Percentiles rank a stretch among this genome's conserved stretches.
These are phyloP conservation scores for Ctenoplectra terminalis DNA, from an alignment of 1,140 invertebrate species.

Conservation along the genomic window DNA sequence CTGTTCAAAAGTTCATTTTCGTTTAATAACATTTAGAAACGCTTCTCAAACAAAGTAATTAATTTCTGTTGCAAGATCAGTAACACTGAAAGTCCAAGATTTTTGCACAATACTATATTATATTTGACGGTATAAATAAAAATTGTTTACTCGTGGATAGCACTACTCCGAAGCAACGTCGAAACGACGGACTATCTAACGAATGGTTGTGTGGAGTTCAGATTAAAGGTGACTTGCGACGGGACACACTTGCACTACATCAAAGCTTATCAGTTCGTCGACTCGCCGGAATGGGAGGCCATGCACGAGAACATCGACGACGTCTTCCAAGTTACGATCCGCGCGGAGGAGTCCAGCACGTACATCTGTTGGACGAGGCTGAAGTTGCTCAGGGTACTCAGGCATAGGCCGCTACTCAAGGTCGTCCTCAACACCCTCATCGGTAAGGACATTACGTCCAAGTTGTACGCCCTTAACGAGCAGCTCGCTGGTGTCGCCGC, in stretches of 20 bases:
- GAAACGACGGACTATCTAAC: background rate
- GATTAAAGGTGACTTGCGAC: slow-evolving; percentile 91
- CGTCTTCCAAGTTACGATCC: slow-evolving; percentile 92
- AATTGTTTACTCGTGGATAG: too few relatives aligned
- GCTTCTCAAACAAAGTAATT: too few relatives aligned
- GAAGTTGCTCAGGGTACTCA: slow-evolving; percentile 88
- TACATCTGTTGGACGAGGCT: slow-evolving; percentile 91
- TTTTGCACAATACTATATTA: too few relatives aligned
- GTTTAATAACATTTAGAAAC: too few relatives aligned
- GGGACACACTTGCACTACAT: slow-evolving; percentile 92
- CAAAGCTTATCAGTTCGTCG: slow-evolving; percentile 91
- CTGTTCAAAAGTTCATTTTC: too few relatives aligned
- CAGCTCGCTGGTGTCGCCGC: slow-evolving; percentile 83
- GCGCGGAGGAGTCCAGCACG: slow-evolving; percentile 89
- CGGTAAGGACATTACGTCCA: slow-evolving; percentile 94
- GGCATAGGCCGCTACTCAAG: slow-evolving; percentile 88
- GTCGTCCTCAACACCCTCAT: slow-evolving; percentile 90
- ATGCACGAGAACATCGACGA: slow-evolving; percentile 89
- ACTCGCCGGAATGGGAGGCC: slow-evolving; percentile 94
- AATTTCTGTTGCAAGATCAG: too few relatives aligned
- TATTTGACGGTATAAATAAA: too few relatives aligned
- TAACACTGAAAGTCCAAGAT: too few relatives aligned
- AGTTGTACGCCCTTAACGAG: slow-evolving; percentile 92
- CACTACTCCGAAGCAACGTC: too few relatives aligned
- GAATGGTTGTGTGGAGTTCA: slow-evolving; percentile 70